Evolutionary conservation across 2,888 invertebrate genomes (phyloP), one percentile per base, ranked within the genome.

Genomic region (Liodrosophila aerea): DNA sequence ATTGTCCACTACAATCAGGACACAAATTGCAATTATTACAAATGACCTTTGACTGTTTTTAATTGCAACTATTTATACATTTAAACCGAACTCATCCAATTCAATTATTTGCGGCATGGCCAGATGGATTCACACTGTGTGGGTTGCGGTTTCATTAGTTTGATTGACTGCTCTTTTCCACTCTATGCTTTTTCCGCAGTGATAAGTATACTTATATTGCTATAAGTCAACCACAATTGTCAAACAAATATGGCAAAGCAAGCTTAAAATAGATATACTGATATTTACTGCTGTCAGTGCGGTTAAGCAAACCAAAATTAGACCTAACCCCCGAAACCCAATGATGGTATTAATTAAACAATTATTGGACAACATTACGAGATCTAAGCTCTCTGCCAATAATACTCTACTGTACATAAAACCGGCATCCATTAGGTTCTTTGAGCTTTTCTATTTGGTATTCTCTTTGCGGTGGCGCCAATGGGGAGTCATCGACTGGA

Each of bases 281-380:
- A 31, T 57, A 62, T 45, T 51, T 16, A 44, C 60, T 34, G 9
- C 15, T 27, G 15, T 44, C 11, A n/a, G 43, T 82, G 75, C 33
- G 85, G 83, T 56, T 59, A 65, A 41, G 41, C 52, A 60, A 64
- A 64, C 59, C 68, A 41, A 65, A 72, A 67, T 75, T 51, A 65
- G 58, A 60, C 54, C 44, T 65, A 58, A 50, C 31, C 8, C 11
- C n/a, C 15, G 18, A 45, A 29, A 13, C 39, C 41, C 41, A 41
- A 15, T 60, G 50, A 57, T 50, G 46, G 30, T 29, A 27, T 33
- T 63, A 62, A 70, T 69, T 58, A 54, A 73, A 54, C 70, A 69
- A 73, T 70, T 53, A 54, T 30, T 13, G 7, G 7, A 16, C 8
- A 22, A 4, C 16, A 34, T 29, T 5, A 18, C 31, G n/a, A 13